Percentiles rank a stretch among this genome's conserved stretches.
Evolutionary conservation across 1,140 invertebrate species (phyloP).

Genomic region (Papilio polytes): DNA sequence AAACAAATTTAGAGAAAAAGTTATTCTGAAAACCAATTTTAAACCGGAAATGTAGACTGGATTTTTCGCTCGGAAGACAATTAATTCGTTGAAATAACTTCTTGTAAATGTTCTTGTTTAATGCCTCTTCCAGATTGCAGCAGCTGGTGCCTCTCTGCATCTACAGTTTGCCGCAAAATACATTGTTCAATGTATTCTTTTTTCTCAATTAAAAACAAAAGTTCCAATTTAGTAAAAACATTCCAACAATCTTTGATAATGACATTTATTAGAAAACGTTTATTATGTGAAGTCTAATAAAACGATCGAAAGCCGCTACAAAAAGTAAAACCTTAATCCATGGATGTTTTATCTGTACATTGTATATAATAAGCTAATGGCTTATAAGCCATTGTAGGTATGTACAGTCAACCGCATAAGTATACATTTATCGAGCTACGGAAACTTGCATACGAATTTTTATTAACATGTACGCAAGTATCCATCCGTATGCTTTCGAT

Average conservation of each 20-base stretch:
- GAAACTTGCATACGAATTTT: no score
- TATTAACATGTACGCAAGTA: no score
- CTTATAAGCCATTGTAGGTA: no score
- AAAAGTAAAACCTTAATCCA: neutral
- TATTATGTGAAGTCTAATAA: no score
- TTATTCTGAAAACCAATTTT: constrained; percentile 18
- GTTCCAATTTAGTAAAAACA: neutral
- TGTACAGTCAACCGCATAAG: no score
- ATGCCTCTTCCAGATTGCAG: constrained; percentile 33
- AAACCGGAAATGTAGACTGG: constrained; percentile 4
- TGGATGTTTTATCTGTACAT: neutral
- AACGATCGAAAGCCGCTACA: neutral
- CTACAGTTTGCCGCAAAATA: constrained; percentile 17
- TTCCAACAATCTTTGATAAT: neutral
- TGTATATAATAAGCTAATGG: no score
- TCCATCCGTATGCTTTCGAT: no score
- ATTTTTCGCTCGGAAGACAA: constrained; percentile 31
- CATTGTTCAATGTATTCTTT: constrained; percentile 15
- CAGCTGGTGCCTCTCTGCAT: constrained; percentile 21
- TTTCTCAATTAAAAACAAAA: neutral
- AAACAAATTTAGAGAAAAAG: neutral
- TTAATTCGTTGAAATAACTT: constrained; percentile 28
- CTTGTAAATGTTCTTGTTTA: constrained; percentile 34
- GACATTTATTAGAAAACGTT: neutral
- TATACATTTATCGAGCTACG: no score